Conservation (phyloP, 1,140 invertebrate species). For the Dysdera silvatica region DNA sequence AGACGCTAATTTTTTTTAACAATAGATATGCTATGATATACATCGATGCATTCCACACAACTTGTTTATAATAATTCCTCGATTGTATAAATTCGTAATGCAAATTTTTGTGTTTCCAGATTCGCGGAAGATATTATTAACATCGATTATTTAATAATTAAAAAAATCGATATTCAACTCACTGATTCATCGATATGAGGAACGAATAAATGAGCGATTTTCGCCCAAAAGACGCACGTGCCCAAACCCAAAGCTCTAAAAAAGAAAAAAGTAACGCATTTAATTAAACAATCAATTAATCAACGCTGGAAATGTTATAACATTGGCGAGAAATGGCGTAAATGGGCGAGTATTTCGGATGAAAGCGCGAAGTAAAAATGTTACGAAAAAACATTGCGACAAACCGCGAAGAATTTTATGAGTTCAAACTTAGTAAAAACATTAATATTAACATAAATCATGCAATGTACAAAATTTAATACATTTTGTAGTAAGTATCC, state of each 20-base stretch:
- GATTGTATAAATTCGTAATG: no score
- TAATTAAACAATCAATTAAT: background rate
- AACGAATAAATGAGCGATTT: conserved; percentile 13
- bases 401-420: no score
- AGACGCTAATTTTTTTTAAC: no score
- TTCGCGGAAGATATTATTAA: background rate
- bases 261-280: background rate
- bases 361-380: conserved; percentile 8
- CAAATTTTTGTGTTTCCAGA: no score
- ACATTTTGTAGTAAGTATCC: background rate
- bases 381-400: no score
- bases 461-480: no score
- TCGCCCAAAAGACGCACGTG: conserved; percentile 7
- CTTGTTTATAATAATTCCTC: no score
- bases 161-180: background rate
- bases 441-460: no score
- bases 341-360: background rate
- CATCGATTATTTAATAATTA: background rate
- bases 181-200: conserved; percentile 10
- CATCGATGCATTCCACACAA: no score
- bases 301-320: background rate
- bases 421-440: no score
- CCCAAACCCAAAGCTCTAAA: conserved; percentile 16
- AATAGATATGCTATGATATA: no score
- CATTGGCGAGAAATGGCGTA: background rate